Percentiles rank a stretch among this genome's conserved stretches.
Conservation (phyloP, 64 coral and sea anemone species). For the Astreopora myriophthalma region DNA sequence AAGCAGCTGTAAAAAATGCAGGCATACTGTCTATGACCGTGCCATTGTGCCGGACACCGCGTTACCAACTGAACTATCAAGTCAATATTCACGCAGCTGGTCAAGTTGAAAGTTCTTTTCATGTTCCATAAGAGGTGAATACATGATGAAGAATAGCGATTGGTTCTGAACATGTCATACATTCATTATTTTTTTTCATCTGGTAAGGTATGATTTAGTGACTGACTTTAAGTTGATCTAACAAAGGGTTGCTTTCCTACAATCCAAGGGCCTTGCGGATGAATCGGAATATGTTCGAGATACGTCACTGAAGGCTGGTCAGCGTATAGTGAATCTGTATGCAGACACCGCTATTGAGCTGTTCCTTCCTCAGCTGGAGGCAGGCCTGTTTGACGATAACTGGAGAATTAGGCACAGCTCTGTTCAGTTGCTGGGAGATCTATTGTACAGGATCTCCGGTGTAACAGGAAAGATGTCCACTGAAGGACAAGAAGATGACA, state of each 20-base stretch:
- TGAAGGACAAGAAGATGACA: slow-evolving; percentile 98
- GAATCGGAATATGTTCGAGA: slow-evolving; percentile 95
- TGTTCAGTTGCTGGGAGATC: slow-evolving; percentile 90
- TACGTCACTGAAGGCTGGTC: slow-evolving; percentile 91
- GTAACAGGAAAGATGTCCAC: slow-evolving; percentile 99
- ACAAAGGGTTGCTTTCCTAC: not conserved
- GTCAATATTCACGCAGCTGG: too few species aligned
- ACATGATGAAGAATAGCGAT: too few species aligned
- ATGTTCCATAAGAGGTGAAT: too few species aligned
- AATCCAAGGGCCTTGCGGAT: slow-evolving; percentile 84
- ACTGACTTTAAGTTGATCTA: not conserved
- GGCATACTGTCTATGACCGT: too few species aligned
- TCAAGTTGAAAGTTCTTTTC: too few species aligned
- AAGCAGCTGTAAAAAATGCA: too few species aligned
- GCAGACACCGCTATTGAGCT: slow-evolving; percentile 89
- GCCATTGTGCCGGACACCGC: too few species aligned
- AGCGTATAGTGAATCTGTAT: slow-evolving; percentile 91
- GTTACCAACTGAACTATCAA: too few species aligned
- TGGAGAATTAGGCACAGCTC: slow-evolving; percentile 97
- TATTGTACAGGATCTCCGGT: slow-evolving; percentile 94
- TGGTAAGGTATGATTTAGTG: too few species aligned
- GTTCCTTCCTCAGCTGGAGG: slow-evolving; percentile 90
- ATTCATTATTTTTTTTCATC: too few species aligned
- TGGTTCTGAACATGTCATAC: too few species aligned
- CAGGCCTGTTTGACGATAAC: slow-evolving; percentile 98